phyloP scores from a whole-genome alignment of 2,113 vertebrate species.

The Stercorarius parasiticus region DNA sequence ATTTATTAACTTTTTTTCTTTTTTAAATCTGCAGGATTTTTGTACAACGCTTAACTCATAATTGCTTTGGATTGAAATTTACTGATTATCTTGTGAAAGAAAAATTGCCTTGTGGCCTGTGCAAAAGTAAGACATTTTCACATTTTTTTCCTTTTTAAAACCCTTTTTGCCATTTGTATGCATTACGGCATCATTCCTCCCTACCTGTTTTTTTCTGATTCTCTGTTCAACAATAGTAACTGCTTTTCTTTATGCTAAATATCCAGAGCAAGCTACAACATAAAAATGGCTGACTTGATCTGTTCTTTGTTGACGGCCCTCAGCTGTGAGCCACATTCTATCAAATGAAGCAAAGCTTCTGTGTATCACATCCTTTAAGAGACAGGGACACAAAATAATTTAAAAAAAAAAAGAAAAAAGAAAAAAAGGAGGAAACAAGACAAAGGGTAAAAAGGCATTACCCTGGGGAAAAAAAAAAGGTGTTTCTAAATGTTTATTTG shows the following conservation, averaged over 20 bases:
- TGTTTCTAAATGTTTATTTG: neutral
- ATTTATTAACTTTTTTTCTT: neutral
- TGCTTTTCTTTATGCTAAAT: neutral
- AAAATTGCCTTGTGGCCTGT: neutral
- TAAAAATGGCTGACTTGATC: neutral
- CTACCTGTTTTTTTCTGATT: neutral
- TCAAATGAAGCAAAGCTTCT: neutral
- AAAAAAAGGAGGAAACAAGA: neutral
- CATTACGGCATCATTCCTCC: neutral
- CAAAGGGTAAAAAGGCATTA: neutral
- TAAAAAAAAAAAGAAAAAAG: neutral
- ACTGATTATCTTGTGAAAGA: neutral
- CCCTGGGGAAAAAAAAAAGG: no score
- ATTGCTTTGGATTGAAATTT: neutral
- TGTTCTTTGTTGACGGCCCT: constrained; percentile 11
- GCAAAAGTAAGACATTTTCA: neutral
- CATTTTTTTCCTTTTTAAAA: neutral
- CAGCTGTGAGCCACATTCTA: constrained; percentile 41
- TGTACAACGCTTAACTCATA: neutral
- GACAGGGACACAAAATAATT: neutral
- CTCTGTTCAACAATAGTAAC: neutral
- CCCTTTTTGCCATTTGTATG: neutral
- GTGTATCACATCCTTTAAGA: neutral
- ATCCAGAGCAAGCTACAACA: neutral
- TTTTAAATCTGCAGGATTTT: neutral